Evolutionary conservation across 1,140 invertebrate species (phyloP).

Genomic region (Zophobas morio): DNA sequence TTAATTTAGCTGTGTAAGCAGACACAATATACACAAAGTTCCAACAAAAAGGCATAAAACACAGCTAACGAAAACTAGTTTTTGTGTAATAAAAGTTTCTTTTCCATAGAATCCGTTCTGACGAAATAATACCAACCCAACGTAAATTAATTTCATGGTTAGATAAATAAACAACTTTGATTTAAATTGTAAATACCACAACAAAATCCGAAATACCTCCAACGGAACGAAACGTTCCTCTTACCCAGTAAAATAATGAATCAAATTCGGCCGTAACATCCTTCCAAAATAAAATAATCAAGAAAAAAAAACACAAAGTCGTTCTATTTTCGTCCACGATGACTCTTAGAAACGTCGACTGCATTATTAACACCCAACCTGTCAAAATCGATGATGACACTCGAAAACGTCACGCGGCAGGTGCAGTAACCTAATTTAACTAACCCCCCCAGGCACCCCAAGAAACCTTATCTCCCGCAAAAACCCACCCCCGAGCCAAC

Average conservation of each 20-base stretch:
- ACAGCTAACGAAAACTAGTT: no score
- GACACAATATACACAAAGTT: background rate
- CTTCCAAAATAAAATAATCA: background rate
- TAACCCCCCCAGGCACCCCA: background rate
- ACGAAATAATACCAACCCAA: conserved; percentile 18
- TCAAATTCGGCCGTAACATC: background rate
- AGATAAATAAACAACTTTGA: conserved; percentile 35
- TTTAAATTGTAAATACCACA: conserved; percentile 3
- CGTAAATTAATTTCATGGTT: conserved; percentile 34
- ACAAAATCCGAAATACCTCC: background rate
- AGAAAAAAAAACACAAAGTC: background rate
- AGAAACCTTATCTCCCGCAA: background rate
- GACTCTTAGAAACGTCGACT: background rate
- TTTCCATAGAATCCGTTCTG: background rate
- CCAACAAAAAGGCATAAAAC: no score
- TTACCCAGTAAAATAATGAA: background rate
- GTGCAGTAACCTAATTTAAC: conserved; percentile 28
- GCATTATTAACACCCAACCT: no score
- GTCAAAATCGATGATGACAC: background rate
- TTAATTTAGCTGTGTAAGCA: background rate
- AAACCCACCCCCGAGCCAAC: background rate
- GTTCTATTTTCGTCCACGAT: background rate
- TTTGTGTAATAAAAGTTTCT: background rate
- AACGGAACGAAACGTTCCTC: background rate
- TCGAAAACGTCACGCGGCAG: conserved; percentile 13